phyloP scores from a whole-genome alignment of 2,888 invertebrate genomes.

The Elysia crispata region DNA sequence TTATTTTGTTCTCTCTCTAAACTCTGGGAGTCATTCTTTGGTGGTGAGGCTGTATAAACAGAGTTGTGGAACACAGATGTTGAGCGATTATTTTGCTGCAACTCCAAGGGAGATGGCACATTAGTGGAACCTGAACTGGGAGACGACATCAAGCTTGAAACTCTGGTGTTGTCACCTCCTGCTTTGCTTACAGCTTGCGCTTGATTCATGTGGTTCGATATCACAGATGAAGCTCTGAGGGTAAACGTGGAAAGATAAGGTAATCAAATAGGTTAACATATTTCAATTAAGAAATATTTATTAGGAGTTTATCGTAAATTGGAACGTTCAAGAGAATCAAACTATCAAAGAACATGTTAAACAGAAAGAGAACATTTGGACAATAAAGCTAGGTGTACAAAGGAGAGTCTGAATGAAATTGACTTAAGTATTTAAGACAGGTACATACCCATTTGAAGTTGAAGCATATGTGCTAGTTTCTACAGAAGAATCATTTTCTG shows the following conservation, averaged over 20 bases:
- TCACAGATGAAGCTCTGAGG: slow-evolving; percentile 57
- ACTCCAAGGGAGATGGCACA: slow-evolving; percentile 50
- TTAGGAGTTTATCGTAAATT: no score
- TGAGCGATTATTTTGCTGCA: slow-evolving; percentile 59
- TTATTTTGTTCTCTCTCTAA: slow-evolving; percentile 54
- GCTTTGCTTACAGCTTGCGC: slow-evolving; percentile 53
- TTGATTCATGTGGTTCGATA: slow-evolving; percentile 58
- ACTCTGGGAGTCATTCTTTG: slow-evolving; percentile 63
- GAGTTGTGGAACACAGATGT: slow-evolving; percentile 63
- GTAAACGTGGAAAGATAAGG: background rate
- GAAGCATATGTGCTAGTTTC: slow-evolving; percentile 23
- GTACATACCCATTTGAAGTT: slow-evolving; percentile 43
- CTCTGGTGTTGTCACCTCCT: slow-evolving; percentile 61
- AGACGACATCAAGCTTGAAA: slow-evolving; percentile 61
- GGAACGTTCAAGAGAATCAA: no score
- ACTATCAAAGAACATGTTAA: no score
- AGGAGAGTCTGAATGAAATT: no score
- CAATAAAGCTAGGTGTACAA: no score
- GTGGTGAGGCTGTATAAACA: slow-evolving; percentile 70
- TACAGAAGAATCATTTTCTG: slow-evolving; percentile 35
- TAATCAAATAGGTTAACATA: no score
- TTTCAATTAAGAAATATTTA: no score
- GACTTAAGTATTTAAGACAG: no score
- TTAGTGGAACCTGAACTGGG: slow-evolving; percentile 54
- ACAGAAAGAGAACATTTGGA: no score